phyloP scores from a whole-genome alignment of 2,888 invertebrate genomes.

The Aphidoletes aphidimyza region DNA sequence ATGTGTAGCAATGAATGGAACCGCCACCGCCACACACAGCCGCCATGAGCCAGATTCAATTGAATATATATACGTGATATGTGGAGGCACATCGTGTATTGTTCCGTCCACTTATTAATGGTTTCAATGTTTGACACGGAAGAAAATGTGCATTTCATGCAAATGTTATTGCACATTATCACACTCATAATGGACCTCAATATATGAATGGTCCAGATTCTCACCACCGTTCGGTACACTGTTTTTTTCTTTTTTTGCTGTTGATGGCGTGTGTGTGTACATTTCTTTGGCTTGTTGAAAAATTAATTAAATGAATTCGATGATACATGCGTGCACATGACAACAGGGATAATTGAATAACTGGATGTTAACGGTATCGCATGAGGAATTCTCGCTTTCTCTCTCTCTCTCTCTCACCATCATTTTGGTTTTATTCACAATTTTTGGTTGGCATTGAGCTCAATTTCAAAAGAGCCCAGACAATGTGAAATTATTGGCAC shows the following conservation, averaged over 20 bases:
- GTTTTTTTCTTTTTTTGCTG: slow-evolving; percentile 5
- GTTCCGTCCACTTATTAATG: slow-evolving; percentile 24
- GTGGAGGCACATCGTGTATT: neutral
- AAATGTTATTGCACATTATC: slow-evolving; percentile 25
- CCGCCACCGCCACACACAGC: neutral
- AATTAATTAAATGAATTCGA: slow-evolving; percentile 53
- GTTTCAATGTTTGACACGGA: slow-evolving; percentile 8
- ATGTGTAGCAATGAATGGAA: slow-evolving; percentile 31
- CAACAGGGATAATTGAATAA: slow-evolving; percentile 26
- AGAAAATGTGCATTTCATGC: slow-evolving; percentile 48
- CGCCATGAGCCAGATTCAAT: too few relatives aligned
- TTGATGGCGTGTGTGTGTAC: too few relatives aligned
- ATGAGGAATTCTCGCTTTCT: neutral
- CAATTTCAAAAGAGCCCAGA: neutral
- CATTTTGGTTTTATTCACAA: too few relatives aligned
- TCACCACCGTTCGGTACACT: neutral
- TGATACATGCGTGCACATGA: slow-evolving; percentile 6
- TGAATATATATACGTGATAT: neutral
- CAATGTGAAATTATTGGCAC: neutral
- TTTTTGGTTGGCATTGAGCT: neutral
- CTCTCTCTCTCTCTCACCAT: too few relatives aligned
- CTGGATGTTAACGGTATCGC: neutral
- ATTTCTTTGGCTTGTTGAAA: slow-evolving; percentile 1
- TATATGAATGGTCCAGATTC: slow-evolving; percentile 10
- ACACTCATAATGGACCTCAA: neutral